A percentile compares a stretch with the other conserved stretches of the same genome.
Evolutionary conservation across 2,797 vertebrate species (phyloP).

Genomic region (Cygnus olor): DNA sequence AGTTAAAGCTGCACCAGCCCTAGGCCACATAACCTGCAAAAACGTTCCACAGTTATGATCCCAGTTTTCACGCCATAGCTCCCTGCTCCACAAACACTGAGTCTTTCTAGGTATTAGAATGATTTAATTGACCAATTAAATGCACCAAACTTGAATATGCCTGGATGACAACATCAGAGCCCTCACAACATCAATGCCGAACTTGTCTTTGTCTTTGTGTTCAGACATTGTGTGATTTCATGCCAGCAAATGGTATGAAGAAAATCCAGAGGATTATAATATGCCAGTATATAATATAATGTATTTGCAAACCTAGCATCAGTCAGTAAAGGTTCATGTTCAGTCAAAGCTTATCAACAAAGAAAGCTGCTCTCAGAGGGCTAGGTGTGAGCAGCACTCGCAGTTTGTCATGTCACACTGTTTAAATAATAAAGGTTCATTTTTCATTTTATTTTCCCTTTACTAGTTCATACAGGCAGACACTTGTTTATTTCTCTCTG

Average conservation of each 20-base stretch:
- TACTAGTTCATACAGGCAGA: constrained; percentile 36
- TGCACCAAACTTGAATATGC: neutral
- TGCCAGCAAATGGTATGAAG: neutral
- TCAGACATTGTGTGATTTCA: neutral
- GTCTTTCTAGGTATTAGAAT: neutral
- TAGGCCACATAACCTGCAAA: neutral
- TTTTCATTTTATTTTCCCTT: constrained; percentile 55
- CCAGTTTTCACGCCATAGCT: neutral
- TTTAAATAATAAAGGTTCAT: constrained; percentile 54
- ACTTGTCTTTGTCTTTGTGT: neutral
- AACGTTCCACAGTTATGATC: neutral
- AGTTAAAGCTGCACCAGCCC: neutral
- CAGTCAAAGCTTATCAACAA: constrained; percentile 27
- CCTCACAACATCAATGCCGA: neutral
- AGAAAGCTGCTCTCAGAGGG: constrained; percentile 21
- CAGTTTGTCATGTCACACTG: constrained; percentile 42
- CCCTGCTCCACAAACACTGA: neutral
- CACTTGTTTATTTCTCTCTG: constrained; percentile 48
- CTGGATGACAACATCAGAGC: neutral
- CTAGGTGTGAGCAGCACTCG: neutral
- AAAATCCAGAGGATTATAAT: neutral
- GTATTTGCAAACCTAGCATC: neutral
- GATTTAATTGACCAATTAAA: neutral
- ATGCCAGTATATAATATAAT: neutral
- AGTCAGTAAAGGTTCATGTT: neutral